Evolutionary conservation across 2,888 invertebrate species (phyloP).

Genomic region (Cyclophora albipunctata): DNA sequence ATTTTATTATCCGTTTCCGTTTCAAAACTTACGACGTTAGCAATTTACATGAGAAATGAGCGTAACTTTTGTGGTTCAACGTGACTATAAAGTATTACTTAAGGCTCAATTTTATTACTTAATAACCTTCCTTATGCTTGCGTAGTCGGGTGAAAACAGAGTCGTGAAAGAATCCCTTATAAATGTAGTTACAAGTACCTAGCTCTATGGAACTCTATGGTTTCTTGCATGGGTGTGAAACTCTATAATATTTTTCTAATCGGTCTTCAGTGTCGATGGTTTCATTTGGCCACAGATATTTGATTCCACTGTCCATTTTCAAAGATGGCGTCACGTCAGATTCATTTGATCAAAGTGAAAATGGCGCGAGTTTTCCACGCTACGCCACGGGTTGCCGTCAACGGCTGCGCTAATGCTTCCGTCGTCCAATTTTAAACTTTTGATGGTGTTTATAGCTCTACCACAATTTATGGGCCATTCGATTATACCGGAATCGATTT

Average conservation of each 20-base stretch:
- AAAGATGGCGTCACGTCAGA: conserved; percentile 52
- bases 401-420: conserved; percentile 68
- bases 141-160: too few species aligned
- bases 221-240: too few species aligned
- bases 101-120: too few species aligned
- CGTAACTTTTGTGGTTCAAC: conserved; percentile 6
- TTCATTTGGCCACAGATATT: conserved; percentile 24
- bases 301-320: conserved; percentile 24
- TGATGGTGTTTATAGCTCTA: conserved; percentile 55
- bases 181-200: too few species aligned
- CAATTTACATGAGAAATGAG: conserved; percentile 19
- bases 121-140: too few species aligned
- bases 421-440: conserved; percentile 67
- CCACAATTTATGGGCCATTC: conserved; percentile 44
- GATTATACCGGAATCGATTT: conserved; percentile 36
- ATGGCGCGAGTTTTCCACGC: conserved; percentile 57
- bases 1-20: conserved; percentile 22
- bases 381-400: conserved; percentile 64
- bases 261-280: too few species aligned
- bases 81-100: conserved; percentile 1
- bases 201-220: too few species aligned
- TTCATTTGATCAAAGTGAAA: conserved; percentile 70
- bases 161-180: too few species aligned
- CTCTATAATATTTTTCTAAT: too few species aligned
- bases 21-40: conserved; percentile 18